These are phyloP conservation scores for Drosophila lutescens DNA, from an alignment of 2,888 invertebrate genomes.

Conservation along the genomic window DNA sequence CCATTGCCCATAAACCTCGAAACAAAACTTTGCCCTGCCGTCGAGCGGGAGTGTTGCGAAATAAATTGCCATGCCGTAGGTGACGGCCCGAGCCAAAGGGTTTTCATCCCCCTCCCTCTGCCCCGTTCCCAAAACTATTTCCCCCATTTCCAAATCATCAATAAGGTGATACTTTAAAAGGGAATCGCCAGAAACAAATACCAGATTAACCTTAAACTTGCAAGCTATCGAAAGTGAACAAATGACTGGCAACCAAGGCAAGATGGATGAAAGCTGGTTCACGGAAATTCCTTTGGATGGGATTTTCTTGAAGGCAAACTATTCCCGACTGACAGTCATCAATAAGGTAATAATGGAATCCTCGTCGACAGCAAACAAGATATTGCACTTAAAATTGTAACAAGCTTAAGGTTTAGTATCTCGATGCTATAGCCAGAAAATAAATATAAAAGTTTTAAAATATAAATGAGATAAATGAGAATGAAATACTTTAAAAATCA, in stretches of 20 bases:
- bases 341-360: slow-evolving; percentile 11
- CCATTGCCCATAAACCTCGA: slow-evolving; percentile 41
- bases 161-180: slow-evolving; percentile 47
- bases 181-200: slow-evolving; percentile 51
- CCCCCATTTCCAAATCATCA: slow-evolving; percentile 45
- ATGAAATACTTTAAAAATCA: too few species aligned
- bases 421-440: not conserved
- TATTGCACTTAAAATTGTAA: not conserved
- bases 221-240: slow-evolving; percentile 15
- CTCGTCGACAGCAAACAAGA: not conserved
- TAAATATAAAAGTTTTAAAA: not conserved
- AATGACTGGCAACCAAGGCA: slow-evolving; percentile 4
- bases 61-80: slow-evolving; percentile 68
- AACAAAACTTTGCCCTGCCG: slow-evolving; percentile 58
- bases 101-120: not conserved
- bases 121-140: slow-evolving; percentile 3
- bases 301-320: not conserved
- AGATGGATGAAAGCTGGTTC: not conserved
- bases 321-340: slow-evolving; percentile 9
- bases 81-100: slow-evolving; percentile 36
- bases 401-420: not conserved
- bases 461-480: not conserved
- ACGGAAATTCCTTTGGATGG: not conserved
- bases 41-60: slow-evolving; percentile 63
- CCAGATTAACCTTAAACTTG: slow-evolving; percentile 48